Evolutionary conservation across 2,888 invertebrate genomes (phyloP), one percentile per base, ranked within the genome.

Genomic region (Callyntrura guangdongensis): DNA sequence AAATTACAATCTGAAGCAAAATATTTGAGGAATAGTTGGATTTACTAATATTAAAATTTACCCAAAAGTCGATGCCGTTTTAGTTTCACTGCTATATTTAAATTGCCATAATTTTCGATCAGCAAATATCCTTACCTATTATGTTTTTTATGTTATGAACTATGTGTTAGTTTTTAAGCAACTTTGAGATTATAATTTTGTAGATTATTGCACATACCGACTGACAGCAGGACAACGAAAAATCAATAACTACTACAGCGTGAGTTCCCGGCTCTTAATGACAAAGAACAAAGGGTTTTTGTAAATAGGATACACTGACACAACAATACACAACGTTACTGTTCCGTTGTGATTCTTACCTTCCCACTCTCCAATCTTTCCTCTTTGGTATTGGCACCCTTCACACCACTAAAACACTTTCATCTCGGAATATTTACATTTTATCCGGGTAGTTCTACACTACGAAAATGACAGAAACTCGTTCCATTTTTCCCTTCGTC

Each of bases 341-440:
- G n/a, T 1, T 53, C 53, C n/a, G n/a, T n/a, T 53, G 11, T 2
- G 2, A 53, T 9, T 53, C 53, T 67, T 47, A 20, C 72, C 20
- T 45, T 69, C 20, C 47, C 45, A 17, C 69, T n/a, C 69, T 64
- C 9, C 59, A n/a, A 5, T 11, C 53, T 53, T 14, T 53, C 53
- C 67, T 36, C 36, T 36, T 36, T 14, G 11, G 69, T 45, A 25
- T 64, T 36, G 6, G 36, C 36, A 36, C 36, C 36, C 36, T 36
- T 36, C 36, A 36, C 36, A 36, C 36, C 36, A 36, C 36, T 36
- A 36, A 36, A 36, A 36, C 36, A 36, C 36, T n/a, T 69, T 49
- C 47, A 74, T 74, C 72, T 74, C 20, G 12, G 49, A 77, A 25
- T 77, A 77, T 77, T 77, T 77, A 53, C 74, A 77, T 77, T 49